Percentiles rank a stretch among this genome's conserved stretches.
These are phyloP conservation scores for Leiothrix lutea DNA, from an alignment of 2,113 vertebrate genomes.

Conservation along the genomic window DNA sequence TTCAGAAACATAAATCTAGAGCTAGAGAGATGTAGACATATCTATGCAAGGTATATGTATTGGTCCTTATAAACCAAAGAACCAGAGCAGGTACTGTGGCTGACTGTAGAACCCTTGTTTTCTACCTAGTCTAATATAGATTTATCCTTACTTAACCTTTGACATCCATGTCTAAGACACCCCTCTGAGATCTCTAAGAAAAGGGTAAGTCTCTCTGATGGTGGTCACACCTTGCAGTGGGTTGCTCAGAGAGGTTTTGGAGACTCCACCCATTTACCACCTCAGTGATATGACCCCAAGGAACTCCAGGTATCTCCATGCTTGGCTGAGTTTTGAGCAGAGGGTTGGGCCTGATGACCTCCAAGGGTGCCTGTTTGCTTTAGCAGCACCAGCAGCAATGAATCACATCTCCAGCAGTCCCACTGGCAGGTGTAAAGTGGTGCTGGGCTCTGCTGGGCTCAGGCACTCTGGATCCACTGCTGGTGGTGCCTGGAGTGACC, in stretches of 20 bases:
- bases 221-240: not conserved
- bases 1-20: not conserved
- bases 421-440: not conserved
- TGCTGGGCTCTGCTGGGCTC: not conserved
- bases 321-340: not conserved
- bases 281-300: fast-evolving
- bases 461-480: not conserved
- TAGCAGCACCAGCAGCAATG: not conserved
- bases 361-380: not conserved
- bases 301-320: not conserved
- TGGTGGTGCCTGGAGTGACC: not conserved
- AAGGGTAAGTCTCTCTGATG: not conserved
- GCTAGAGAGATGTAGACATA: not conserved
- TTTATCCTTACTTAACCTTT: not conserved
- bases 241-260: not conserved
- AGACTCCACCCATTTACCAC: not conserved
- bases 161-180: not conserved
- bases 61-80: not conserved
- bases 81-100: not conserved
- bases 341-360: not conserved
- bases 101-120: not conserved
- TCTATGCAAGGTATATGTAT: not conserved
- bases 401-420: not conserved
- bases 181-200: not conserved
- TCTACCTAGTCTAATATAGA: not conserved